A percentile compares a stretch with the other conserved stretches of the same genome.
Evolutionary conservation across 2,113 vertebrate species (phyloP).

Genomic region (Heteronetta atricapilla): DNA sequence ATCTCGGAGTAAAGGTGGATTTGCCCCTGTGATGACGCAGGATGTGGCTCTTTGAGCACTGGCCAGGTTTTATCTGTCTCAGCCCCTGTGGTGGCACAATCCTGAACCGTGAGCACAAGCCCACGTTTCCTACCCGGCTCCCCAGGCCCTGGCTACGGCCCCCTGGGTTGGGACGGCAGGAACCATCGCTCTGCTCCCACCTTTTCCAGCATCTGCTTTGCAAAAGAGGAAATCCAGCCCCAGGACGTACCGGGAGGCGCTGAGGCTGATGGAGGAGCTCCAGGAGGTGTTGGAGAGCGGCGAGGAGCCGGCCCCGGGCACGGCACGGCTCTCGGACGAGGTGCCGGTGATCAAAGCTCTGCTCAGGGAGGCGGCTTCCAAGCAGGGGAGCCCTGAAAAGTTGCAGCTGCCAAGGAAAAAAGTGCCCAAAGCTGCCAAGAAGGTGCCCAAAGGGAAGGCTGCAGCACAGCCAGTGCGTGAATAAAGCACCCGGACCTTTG

Average conservation of each 20-base stretch:
- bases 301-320: not conserved
- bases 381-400: not conserved
- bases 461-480: not conserved
- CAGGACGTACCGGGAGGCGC: constrained; percentile 53
- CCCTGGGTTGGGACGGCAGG: rapidly evolving
- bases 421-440: rapidly evolving
- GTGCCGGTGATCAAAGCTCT: not conserved
- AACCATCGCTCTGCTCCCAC: not conserved
- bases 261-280: constrained; percentile 61
- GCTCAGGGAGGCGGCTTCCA: rapidly evolving
- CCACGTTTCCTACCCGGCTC: not conserved
- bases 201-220: not conserved
- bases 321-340: rapidly evolving
- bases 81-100: not conserved
- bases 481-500: not conserved
- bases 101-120: not conserved
- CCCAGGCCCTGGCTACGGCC: too few species aligned
- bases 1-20: not conserved
- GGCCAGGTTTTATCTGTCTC: not conserved
- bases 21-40: not conserved
- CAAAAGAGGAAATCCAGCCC: not conserved
- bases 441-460: not conserved
- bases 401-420: not conserved
- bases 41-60: not conserved
- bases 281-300: not conserved